Evolutionary conservation across 2,113 vertebrate species (phyloP).

Genomic region (Ictidomys tridecemlineatus): DNA sequence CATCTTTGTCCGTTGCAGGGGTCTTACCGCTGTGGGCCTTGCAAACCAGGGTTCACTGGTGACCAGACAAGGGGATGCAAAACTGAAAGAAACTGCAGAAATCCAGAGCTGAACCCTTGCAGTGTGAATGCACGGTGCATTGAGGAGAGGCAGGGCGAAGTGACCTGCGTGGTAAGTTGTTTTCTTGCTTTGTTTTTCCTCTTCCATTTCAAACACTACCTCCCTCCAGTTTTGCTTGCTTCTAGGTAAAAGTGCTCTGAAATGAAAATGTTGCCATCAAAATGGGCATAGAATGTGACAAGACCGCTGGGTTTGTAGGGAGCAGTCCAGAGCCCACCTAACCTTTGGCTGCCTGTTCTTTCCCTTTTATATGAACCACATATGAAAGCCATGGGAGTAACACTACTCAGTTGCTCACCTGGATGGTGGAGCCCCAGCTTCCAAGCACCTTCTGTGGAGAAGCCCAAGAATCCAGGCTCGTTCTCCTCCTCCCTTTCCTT

Average conservation of each 20-base stretch:
- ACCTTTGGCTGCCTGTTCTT: neutral
- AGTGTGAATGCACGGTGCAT: constrained; percentile 92
- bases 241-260: neutral
- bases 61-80: constrained; percentile 94
- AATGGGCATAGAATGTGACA: neutral
- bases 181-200: neutral
- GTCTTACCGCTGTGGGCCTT: constrained; percentile 95
- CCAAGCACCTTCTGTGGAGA: neutral
- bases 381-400: rapidly evolving
- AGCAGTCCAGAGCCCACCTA: neutral
- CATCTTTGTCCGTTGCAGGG: constrained; percentile 88
- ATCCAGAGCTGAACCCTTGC: constrained; percentile 93
- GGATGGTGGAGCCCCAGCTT: neutral
- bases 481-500: neutral
- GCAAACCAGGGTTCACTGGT: constrained; percentile 93
- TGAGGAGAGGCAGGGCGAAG: constrained; percentile 92
- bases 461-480: neutral
- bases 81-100: constrained; percentile 90
- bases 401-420: no score
- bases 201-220: neutral
- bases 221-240: neutral
- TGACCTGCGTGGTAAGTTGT: constrained; percentile 92
- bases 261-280: neutral
- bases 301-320: neutral
- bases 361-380: neutral